Evolutionary conservation across 2,113 vertebrate genomes (phyloP), one percentile per base, ranked within the genome.

Genomic region (Butorides virescens): DNA sequence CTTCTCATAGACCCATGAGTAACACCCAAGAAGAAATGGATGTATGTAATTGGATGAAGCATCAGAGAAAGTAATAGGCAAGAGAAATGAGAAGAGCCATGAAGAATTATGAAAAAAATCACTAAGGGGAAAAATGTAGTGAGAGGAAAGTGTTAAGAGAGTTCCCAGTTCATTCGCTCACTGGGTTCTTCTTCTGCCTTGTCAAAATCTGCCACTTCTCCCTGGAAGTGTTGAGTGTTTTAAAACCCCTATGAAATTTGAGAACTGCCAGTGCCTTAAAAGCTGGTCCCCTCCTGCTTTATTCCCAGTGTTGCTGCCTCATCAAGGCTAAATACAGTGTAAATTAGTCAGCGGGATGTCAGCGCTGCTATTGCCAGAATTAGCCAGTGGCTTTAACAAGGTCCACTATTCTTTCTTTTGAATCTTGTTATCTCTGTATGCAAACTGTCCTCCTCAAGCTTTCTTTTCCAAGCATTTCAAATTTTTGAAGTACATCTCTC

Each of bases 391-490:
- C 26, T 77, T 29, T 67, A 66, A 50, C 29, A 72, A 74, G 42
- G 46, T 89, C 71, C 46, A 84, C 92, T 90, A 5, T 79, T 97
- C 44, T 96, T 96, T 42, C 17, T 92, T 73, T 95, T 68, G 52
- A 90, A 83, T 62, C 53, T 92, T 52, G 7, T 62, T 88, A 46
- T 96, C 39, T 76, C 70, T 73, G 20, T 44, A 52, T 13, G 26
- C 36, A 56, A 92, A 71, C 68, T 72, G 86, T 70, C 87, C 76
- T 86, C 25, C 27, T 86, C 58, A 58, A 56, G 42, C 32, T 92
- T 96, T 50, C 68, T 80, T 90, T 96, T 94, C 90, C 4, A 4
- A 52, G 7, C 30, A 15, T 93, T 61, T 96, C 83, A 67, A 83
- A 68, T 46, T 93, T 86, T 34, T 56, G 58, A 39, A 47, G 26